phyloP scores from a whole-genome alignment of 2,888 invertebrate species.

The Gari tellinella region DNA sequence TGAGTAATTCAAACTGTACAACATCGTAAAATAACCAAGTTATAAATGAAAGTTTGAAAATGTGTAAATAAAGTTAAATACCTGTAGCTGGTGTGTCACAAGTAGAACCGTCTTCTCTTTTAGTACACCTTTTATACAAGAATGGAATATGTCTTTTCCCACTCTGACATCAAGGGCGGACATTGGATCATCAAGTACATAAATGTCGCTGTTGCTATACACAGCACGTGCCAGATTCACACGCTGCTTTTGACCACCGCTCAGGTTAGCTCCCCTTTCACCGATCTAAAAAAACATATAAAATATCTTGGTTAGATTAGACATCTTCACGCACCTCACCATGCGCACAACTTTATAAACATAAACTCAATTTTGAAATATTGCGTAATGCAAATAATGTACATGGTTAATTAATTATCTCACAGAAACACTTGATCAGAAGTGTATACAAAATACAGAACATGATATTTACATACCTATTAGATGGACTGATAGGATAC shows the following conservation, averaged over 20 bases:
- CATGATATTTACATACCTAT: too few relatives aligned
- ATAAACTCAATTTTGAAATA: background rate
- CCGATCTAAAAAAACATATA: conserved; percentile 59
- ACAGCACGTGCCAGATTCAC: conserved; percentile 72
- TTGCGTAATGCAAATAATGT: too few relatives aligned
- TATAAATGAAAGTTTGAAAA: too few relatives aligned
- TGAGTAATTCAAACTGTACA: too few relatives aligned
- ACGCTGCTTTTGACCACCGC: conserved; percentile 76
- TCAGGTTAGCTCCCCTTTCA: conserved; percentile 69
- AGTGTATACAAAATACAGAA: too few relatives aligned
- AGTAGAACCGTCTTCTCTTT: conserved; percentile 65
- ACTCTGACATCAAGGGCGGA: conserved; percentile 72
- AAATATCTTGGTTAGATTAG: background rate
- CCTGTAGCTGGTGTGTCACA: conserved; percentile 73
- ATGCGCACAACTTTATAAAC: background rate
- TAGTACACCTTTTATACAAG: conserved; percentile 63
- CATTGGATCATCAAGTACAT: conserved; percentile 72
- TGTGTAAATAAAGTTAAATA: too few relatives aligned
- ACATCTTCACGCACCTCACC: too few relatives aligned
- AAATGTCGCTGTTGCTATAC: conserved; percentile 71
- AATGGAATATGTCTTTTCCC: conserved; percentile 66
- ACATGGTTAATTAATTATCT: too few relatives aligned
- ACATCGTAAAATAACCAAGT: too few relatives aligned
- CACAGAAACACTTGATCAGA: too few relatives aligned
- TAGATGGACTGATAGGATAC: too few relatives aligned